Evolutionary conservation across 1,140 invertebrate genomes (phyloP).

Genomic region (Apis cerana): DNA sequence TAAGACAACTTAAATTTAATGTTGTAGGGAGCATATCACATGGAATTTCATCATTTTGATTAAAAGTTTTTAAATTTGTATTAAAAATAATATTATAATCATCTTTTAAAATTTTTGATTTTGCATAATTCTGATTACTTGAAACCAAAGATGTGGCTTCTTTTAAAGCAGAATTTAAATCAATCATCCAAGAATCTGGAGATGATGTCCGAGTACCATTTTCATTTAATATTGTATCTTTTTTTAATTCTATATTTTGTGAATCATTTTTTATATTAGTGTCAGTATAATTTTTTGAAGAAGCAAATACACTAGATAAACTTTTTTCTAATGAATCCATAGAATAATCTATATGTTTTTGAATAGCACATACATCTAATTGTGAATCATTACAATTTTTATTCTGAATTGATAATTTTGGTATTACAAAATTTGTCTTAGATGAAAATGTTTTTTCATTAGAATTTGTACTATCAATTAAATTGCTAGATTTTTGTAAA

Average conservation of each 20-base stretch:
- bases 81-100: background rate
- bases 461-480: slow-evolving; percentile 13
- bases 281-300: background rate
- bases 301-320: slow-evolving; percentile 36
- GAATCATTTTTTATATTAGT: background rate
- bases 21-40: slow-evolving; percentile 55
- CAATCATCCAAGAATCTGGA: slow-evolving; percentile 65
- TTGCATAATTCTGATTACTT: slow-evolving; percentile 3
- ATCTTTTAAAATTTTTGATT: slow-evolving; percentile 15
- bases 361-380: background rate
- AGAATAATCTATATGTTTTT: slow-evolving; percentile 12
- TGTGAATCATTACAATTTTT: slow-evolving; percentile 14
- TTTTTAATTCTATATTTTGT: slow-evolving; percentile 22
- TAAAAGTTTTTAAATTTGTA: background rate
- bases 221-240: slow-evolving; percentile 21
- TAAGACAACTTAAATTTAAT: slow-evolving; percentile 69
- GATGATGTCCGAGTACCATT: slow-evolving; percentile 44
- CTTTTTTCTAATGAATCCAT: slow-evolving; percentile 46
- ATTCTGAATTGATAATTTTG: slow-evolving; percentile 61
- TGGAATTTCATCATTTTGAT: background rate
- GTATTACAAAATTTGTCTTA: slow-evolving; percentile 65
- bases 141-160: slow-evolving; percentile 30
- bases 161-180: slow-evolving; percentile 67
- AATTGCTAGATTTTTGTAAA: slow-evolving; percentile 67
- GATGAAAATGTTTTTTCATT: background rate